Base-by-base conservation (phyloP, 1,140 invertebrate species). In the Macrotrachela quadricornifera region DNA sequence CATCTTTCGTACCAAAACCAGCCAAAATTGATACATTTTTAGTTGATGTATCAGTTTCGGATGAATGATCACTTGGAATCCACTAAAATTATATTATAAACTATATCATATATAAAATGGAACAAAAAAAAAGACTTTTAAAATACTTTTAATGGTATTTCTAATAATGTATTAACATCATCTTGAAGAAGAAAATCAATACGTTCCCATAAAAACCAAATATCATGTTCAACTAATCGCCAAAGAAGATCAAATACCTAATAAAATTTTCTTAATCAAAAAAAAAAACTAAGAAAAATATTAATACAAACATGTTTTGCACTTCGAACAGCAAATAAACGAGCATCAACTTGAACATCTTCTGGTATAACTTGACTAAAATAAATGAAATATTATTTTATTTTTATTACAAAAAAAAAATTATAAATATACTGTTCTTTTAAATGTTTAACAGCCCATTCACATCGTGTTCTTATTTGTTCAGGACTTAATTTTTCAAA, bases 141-240 rank as follows among this genome's bases (percentile, higher is more conserved):
- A 10, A 51, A 56, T 49, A 66, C 65, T 54, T 63, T 65, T 50
- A 68, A 67, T 12, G 63, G 61, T 13, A 66, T 63, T 51, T 63
- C 58, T 21, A 59, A 61, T 10, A 68, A 58, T 37, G 65, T 56
- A 37, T 65, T 61, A 17, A 58, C 54, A 53, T 66, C 62, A 37
- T 59, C 57, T 44, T 64, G 62, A 51, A 65, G 63, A 17, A 68
- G 56, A 55, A 61, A 68, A 47, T 68, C 66, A 12, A 61, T 61
- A 51, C 66, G 57, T 48, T 66, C 64, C 66, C 66, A 68, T 1
- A 67, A 57, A 62, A 68, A 67, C 63, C 64, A 67, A 21, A 66
- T 63, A 49, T 68, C 66, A 62, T 68, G 64, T 46, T 62, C 61
- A 51, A 67, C 61, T 36, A 68, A 54, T 45, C 64, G 46, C 66